Evolutionary conservation across 2,113 vertebrate species (phyloP), one percentile per base, ranked within the genome.

Genomic region (Zapornia atra): DNA sequence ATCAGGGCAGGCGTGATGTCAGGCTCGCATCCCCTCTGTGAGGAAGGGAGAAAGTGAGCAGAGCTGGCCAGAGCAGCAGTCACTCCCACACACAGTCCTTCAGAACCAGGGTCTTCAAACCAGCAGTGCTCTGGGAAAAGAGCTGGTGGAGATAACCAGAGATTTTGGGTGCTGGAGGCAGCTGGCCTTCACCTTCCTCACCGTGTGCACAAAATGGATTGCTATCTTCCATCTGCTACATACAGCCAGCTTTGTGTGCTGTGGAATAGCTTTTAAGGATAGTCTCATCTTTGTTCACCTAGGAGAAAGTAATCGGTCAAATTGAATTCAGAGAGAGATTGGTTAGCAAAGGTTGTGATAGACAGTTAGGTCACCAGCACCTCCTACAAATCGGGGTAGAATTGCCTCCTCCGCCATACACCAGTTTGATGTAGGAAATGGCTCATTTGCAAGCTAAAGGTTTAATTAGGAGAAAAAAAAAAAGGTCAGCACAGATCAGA

Each of bases 381-480:
- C 82, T 61, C 79, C 78, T 90, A 91, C 89, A 96, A 97, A 92
- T 92, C 15, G 28, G 7, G 73, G 93, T 84, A 92, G 82, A 95
- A 86, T 82, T 92, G 95, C 92, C 56, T 94, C 82, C 90, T 85
- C 81, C 36, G 6, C 94, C 88, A 63, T 77, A 50, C 8, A 66
- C 69, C 46, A 33, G 90, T 89, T 95, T 90, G 96, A 95, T 61
- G 90, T 65, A 88, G 80, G 95, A 96, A 96, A 94, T 88, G 69
- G 95, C 78, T 96, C 95, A 96, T 96, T 95, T 95, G 96, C 93
- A 96, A 97, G 82, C 75, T 91, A 92, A 89, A 94, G 94, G 86
- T 96, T 97, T 97, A 96, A 97, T 96, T 95, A 92, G 94, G 90
- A 96, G 82, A 15, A 42, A 56, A 88, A 90, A 90, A 96, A 90